Evolutionary conservation across 2,797 vertebrate genomes (phyloP), one percentile per base, ranked within the genome.

Genomic region (Capromys pilorides): DNA sequence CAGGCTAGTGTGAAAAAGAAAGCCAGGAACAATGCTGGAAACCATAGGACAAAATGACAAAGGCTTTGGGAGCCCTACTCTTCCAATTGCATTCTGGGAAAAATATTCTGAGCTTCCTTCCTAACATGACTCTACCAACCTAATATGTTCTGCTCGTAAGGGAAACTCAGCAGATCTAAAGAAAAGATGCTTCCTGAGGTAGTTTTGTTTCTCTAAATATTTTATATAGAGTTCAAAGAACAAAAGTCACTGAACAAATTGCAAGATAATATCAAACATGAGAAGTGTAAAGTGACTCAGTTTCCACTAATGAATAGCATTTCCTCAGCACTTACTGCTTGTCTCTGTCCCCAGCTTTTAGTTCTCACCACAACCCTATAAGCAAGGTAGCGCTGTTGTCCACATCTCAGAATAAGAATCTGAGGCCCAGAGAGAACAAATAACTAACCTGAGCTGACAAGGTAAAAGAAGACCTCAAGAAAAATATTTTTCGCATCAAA

Each of bases 221-320:
- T 59, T 84, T 39, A 57, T 21, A 66, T 61, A 86, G 75, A 77
- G 61, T 49, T 77, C 85, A 89, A 77, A 96, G n/a, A 93, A 59
- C 21, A 13, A 69, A 80, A 49, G 45, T 64, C 82, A 61, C 61
- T 12, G 6, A 88, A 69, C 22, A 77, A 66, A 94, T 61, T 75
- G n/a, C 24, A 31, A 86, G 59, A 21, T 59, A 62, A 13, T 33
- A 75, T 67, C 57, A 79, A 51, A 81, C 4, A 7, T 8, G 31
- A 79, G 69, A 64, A 62, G 33, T 10, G 49, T 49, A 75, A 49
- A 9, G 31, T n/a, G 22, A 28, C 24, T 59, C 11, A 0, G 0
- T 62, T 26, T 57, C n/a, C 57, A 57, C 66, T 12, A 61, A 31
- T 3, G 28, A 4, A 41, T 24, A 19, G 77, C n/a, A 21, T 80